Percentiles rank a stretch among this genome's conserved stretches.
These are phyloP conservation scores for Porites evermanni DNA, from an alignment of 92 coral and sea anemone species.

Conservation along the genomic window DNA sequence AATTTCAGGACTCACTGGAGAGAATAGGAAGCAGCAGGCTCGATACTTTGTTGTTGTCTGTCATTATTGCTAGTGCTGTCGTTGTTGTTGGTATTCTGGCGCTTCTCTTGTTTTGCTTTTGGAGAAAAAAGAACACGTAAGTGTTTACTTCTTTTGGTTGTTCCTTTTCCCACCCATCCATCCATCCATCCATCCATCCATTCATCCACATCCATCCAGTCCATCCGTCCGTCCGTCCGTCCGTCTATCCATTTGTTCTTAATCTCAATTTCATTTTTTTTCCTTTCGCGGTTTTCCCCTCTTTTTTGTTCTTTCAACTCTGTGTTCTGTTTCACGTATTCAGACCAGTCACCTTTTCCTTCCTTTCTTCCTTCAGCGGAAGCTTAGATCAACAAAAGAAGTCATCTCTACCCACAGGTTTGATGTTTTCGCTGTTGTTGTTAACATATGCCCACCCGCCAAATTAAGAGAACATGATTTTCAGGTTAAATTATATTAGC, in stretches of 20 bases:
- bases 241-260: too few relatives aligned
- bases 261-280: too few relatives aligned
- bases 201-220: background rate
- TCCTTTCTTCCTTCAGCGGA: background rate
- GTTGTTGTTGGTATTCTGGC: background rate
- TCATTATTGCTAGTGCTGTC: background rate
- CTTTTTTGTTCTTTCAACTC: too few relatives aligned
- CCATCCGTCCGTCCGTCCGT: too few relatives aligned
- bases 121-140: constrained; percentile 28
- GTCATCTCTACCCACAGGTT: background rate
- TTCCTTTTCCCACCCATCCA: background rate
- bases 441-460: background rate
- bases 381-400: background rate
- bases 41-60: background rate
- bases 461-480: too few relatives aligned
- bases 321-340: too few relatives aligned
- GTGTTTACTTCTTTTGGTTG: background rate
- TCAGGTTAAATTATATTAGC: too few relatives aligned
- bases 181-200: background rate
- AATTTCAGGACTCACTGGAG: background rate
- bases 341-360: background rate
- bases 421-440: background rate
- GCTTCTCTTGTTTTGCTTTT: background rate
- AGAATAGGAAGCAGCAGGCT: background rate
- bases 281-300: too few relatives aligned